Base-by-base conservation (phyloP, 2,888 invertebrate genomes). In the Stenichneumon culpator region DNA sequence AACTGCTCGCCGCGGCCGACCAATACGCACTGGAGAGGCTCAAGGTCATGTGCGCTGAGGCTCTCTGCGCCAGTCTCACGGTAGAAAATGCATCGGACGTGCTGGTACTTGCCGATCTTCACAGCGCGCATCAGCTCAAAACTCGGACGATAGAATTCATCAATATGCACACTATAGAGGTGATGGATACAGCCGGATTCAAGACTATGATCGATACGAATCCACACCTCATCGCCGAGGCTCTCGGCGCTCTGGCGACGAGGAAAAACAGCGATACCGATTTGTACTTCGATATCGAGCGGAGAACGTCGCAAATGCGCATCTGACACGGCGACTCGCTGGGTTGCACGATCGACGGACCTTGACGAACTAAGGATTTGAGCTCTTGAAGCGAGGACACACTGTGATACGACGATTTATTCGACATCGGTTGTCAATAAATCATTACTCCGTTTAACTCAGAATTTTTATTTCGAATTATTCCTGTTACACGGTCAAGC, bases 21-120 rank as follows among this genome's bases (percentile, higher is more conserved):
- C 65, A 65, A 19, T 75, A 75, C 36, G 74, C 47, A 3, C 74
- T 75, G 14, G 65, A 65, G 65, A 65, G 74, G 22, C 50, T 75
- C 14, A 75, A 75, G 11, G 65, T 65, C 0, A 28, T 75, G 32
- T 50, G 74, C 36, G 74, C 50, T 5, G 19, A 28, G 50, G 63
- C 50, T 6, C 36, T 75, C 6, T 75, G 74, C 50, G 14, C 60
- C 28, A 75, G 32, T 65, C 19, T 75, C 7, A 32, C 63, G 3
- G 50, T 75, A 1, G 74, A 50, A 0, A 75, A 75, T 19, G 74
- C 74, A 6, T 47, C 74, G 28, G 74, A 65, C 6, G 32, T 50
- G 5, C 7, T 75, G 19, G 50, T 75, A 36, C 74, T 75, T 14
- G 74, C 74, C 47, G 65, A 75, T 75, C 74, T 75, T 75, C 65